Percentiles rank a stretch among this genome's conserved stretches.
Evolutionary conservation across 2,797 vertebrate genomes (phyloP).

Genomic region (Eulemur albifrons): DNA sequence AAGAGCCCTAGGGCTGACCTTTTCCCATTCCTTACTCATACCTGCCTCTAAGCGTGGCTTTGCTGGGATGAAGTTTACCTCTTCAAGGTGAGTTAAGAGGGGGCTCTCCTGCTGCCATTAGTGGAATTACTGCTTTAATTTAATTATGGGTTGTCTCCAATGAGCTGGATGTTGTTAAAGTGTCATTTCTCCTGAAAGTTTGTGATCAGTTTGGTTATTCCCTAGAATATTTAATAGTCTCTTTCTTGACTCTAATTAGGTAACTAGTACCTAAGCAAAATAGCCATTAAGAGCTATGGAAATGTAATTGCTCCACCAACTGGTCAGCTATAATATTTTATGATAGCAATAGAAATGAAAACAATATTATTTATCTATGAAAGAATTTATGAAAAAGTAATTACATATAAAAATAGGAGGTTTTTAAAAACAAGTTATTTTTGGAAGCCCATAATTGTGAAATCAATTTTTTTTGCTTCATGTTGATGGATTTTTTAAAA

Average conservation of each 20-base stretch:
- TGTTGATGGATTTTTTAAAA: not conserved
- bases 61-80: not conserved
- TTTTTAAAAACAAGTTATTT: not conserved
- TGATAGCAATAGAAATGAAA: conserved; percentile 75
- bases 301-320: conserved; percentile 89
- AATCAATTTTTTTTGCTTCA: not conserved
- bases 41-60: not conserved
- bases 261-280: conserved; percentile 79
- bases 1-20: not conserved
- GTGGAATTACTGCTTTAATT: conserved; percentile 9
- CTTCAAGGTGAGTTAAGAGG: conserved; percentile 5
- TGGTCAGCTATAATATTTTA: conserved; percentile 87
- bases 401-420: not conserved
- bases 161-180: conserved; percentile 49
- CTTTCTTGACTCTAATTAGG: conserved; percentile 78
- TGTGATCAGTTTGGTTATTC: conserved; percentile 56
- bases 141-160: conserved; percentile 62
- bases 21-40: not conserved
- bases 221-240: conserved; percentile 65
- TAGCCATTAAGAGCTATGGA: conserved; percentile 83
- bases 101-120: not conserved
- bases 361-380: conserved; percentile 32
- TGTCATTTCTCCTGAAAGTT: conserved; percentile 51
- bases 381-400: conserved; percentile 1
- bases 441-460: conserved; percentile 32